These are phyloP conservation scores for Sycobia sp. DNA, from an alignment of 1,140 invertebrate genomes.

Conservation along the genomic window DNA sequence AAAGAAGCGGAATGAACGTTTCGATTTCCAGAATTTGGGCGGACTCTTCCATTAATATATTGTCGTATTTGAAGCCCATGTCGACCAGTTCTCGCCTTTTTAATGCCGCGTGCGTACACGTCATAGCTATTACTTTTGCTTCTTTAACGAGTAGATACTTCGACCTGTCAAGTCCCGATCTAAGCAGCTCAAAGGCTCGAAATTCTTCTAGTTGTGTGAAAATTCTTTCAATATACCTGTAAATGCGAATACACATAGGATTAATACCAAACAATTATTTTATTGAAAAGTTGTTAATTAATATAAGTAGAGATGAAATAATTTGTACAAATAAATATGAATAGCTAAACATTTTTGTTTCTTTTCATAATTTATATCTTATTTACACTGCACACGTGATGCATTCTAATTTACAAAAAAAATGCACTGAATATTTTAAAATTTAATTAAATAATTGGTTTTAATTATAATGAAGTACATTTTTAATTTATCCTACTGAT, in stretches of 20 bases:
- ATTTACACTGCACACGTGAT: too few species aligned
- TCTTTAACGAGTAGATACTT: conserved; percentile 98
- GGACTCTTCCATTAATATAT: conserved; percentile 99
- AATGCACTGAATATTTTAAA: too few species aligned
- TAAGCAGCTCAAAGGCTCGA: conserved; percentile 93
- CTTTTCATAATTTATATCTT: too few species aligned
- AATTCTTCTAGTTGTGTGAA: conserved; percentile 98
- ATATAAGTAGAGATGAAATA: too few species aligned
- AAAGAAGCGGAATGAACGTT: conserved; percentile 96
- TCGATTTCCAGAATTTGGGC: conserved; percentile 99
- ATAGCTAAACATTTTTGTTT: too few species aligned
- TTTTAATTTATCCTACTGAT: too few species aligned
- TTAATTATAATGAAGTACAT: too few species aligned
- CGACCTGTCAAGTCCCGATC: conserved; percentile 93
- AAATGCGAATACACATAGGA: conserved; percentile 31
- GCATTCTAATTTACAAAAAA: too few species aligned
- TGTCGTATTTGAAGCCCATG: conserved; percentile 96
- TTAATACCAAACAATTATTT: too few species aligned
- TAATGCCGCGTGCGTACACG: conserved; percentile 98
- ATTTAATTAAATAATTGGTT: too few species aligned
- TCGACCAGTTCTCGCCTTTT: conserved; percentile 96
- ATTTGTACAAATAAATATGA: too few species aligned
- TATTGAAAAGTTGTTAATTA: too few species aligned
- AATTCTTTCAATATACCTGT: conserved; percentile 89
- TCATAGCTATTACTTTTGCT: conserved; percentile 99